A percentile compares a stretch with the other conserved stretches of the same genome.
phyloP scores from a whole-genome alignment of 2,113 vertebrate genomes.

The Microtus ochrogaster region DNA sequence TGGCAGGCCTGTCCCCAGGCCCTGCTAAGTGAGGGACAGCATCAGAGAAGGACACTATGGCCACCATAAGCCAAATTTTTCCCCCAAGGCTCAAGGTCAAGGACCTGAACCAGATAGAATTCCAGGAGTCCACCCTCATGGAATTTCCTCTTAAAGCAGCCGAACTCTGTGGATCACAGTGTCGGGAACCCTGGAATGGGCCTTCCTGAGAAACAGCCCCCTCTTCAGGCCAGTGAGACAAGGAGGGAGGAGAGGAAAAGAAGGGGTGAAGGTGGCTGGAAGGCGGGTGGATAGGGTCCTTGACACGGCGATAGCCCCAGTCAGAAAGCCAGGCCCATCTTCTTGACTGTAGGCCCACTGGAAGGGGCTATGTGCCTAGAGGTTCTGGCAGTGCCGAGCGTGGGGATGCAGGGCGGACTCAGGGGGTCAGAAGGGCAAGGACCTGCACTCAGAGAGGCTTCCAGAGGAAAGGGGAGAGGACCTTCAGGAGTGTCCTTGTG shows the following conservation, averaged over 20 bases:
- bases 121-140: not conserved
- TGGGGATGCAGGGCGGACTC: not conserved
- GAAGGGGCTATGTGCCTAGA: not conserved
- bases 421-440: not conserved
- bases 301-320: no score
- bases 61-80: not conserved
- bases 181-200: not conserved
- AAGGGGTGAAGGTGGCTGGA: not conserved
- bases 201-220: not conserved
- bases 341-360: not conserved
- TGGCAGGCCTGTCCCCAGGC: not conserved
- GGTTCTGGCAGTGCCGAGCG: no score
- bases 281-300: no score
- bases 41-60: not conserved
- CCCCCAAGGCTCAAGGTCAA: constrained; percentile 21
- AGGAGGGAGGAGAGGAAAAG: not conserved
- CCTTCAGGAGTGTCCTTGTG: not conserved
- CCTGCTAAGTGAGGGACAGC: not conserved
- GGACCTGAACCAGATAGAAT: not conserved
- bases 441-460: not conserved
- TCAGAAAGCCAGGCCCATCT: not conserved
- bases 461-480: not conserved
- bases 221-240: not conserved
- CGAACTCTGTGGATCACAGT: not conserved
- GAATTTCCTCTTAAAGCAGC: not conserved